These are phyloP conservation scores for Diplodus puntazzo DNA, from an alignment of 2,797 vertebrate genomes.

Conservation along the genomic window DNA sequence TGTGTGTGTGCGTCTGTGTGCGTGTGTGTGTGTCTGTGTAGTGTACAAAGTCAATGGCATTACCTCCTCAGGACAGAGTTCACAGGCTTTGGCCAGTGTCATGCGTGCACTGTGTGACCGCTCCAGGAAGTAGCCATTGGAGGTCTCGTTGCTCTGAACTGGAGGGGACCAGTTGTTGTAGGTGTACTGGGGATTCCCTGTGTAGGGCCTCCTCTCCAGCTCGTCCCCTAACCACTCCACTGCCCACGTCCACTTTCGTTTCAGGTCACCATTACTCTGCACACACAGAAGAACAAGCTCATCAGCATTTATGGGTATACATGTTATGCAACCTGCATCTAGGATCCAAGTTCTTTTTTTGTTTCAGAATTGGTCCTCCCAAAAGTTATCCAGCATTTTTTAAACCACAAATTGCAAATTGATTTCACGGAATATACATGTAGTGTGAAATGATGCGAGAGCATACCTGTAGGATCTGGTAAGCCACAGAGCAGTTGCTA, in stretches of 20 bases:
- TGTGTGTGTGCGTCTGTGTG: background rate
- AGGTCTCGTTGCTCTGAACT: constrained; percentile 99
- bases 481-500: constrained; percentile 98
- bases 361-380: background rate
- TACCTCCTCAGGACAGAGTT: constrained; percentile 99
- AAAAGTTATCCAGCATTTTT: background rate
- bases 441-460: background rate
- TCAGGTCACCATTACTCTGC: constrained; percentile 98
- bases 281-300: background rate
- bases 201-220: constrained; percentile 96
- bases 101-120: constrained; percentile 99
- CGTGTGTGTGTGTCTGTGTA: constrained; percentile 16
- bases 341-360: no score
- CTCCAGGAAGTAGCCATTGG: constrained; percentile 99
- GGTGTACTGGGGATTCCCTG: constrained; percentile 97
- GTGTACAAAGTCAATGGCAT: constrained; percentile 25
- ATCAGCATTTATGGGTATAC: background rate
- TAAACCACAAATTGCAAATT: background rate
- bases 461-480: constrained; percentile 97
- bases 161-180: constrained; percentile 99
- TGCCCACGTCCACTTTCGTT: constrained; percentile 99
- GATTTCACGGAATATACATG: background rate
- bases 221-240: constrained; percentile 99
- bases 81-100: constrained; percentile 99
- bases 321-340: background rate